Evolutionary conservation across 2,797 vertebrate species (phyloP).

Genomic region (Myotis daubentonii): DNA sequence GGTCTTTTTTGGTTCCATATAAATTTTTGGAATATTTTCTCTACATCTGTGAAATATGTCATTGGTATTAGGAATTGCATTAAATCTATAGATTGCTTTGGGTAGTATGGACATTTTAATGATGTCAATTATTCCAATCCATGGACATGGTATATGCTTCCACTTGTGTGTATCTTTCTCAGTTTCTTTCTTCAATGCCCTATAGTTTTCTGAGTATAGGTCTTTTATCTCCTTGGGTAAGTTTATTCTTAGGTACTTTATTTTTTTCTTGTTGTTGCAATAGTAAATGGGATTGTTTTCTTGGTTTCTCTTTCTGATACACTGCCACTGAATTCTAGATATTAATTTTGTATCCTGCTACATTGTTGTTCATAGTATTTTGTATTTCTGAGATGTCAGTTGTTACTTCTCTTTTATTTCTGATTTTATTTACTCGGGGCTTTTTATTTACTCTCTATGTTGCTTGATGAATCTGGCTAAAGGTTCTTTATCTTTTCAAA

Average conservation of each 20-base stretch:
- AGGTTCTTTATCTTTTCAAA: not conserved
- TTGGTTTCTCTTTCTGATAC: not conserved
- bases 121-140: not conserved
- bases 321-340: not conserved
- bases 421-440: not conserved
- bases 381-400: not conserved
- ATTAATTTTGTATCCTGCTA: not conserved
- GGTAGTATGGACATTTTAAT: not conserved
- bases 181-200: not conserved
- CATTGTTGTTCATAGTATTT: not conserved
- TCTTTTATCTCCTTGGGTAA: not conserved
- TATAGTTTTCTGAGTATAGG: not conserved
- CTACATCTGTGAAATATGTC: not conserved
- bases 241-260: not conserved
- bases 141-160: not conserved
- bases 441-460: not conserved
- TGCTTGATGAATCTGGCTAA: not conserved
- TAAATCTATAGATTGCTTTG: not conserved
- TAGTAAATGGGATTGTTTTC: not conserved
- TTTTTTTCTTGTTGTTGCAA: not conserved
- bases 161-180: not conserved
- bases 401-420: not conserved
- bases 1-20: not conserved
- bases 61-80: not conserved
- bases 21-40: not conserved